Conservation (phyloP, 2,797 vertebrate species). For the Zenarchopterus dispar region DNA sequence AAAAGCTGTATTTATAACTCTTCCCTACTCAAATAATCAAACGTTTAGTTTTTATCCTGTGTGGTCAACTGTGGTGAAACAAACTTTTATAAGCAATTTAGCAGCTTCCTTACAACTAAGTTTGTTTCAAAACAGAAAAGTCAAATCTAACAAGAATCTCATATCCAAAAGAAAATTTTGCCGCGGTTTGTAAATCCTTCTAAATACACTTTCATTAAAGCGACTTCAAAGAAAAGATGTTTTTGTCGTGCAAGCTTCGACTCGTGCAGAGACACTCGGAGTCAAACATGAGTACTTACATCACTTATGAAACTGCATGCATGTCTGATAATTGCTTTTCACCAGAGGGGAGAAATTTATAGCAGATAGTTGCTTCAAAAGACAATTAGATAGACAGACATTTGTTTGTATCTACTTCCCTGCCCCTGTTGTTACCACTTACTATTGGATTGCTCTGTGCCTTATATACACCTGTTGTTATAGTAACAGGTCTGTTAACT, state of each 20-base stretch:
- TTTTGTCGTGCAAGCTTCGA: conserved; percentile 16
- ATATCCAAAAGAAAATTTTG: conserved; percentile 5
- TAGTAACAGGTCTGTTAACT: conserved; percentile 37
- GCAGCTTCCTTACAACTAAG: neutral
- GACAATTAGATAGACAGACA: conserved; percentile 26
- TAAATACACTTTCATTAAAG: conserved; percentile 14
- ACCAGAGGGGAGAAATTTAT: conserved; percentile 14
- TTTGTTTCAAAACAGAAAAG: neutral
- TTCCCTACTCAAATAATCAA: neutral
- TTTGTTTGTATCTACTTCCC: conserved; percentile 2
- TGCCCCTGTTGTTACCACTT: conserved; percentile 3
- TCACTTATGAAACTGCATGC: conserved; percentile 25
- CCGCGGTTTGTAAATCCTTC: neutral
- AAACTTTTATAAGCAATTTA: neutral
- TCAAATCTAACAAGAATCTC: neutral
- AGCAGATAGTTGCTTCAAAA: conserved; percentile 21
- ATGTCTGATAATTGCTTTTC: conserved; percentile 28
- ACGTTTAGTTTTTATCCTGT: neutral
- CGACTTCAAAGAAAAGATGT: neutral
- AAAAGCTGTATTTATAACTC: neutral
- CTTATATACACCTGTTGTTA: conserved; percentile 58
- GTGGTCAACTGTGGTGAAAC: neutral
- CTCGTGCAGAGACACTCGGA: conserved; percentile 15
- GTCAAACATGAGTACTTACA: neutral
- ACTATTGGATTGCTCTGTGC: conserved; percentile 32